Conservation (phyloP, 1,140 invertebrate genomes). For the Leptestheria dahalacensis region DNA sequence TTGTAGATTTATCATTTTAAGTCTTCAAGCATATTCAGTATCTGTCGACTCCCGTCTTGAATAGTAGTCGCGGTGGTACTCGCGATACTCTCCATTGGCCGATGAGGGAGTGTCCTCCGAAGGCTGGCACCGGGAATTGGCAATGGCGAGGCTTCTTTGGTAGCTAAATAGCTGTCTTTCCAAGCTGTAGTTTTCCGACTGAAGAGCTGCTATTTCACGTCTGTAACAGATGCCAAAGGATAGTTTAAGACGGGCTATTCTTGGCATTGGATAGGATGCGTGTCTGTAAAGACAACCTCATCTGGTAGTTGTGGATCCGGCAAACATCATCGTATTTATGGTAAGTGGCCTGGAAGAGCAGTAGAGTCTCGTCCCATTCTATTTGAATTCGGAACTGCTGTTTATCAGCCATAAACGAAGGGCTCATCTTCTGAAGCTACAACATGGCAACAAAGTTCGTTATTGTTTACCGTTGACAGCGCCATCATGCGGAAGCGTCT, state of each 20-base stretch:
- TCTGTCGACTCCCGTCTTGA: conserved; percentile 38
- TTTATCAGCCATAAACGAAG: conserved; percentile 58
- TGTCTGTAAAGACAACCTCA: conserved; percentile 48
- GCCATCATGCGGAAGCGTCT: too few relatives aligned
- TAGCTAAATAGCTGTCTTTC: conserved; percentile 75
- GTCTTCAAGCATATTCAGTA: conserved; percentile 52
- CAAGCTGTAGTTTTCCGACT: conserved; percentile 69
- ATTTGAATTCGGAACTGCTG: conserved; percentile 60
- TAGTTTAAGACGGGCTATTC: conserved; percentile 4
- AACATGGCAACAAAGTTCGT: too few relatives aligned
- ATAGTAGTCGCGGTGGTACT: background rate
- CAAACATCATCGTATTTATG: conserved; percentile 74
- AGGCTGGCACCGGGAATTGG: conserved; percentile 38
- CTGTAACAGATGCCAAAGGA: conserved; percentile 31
- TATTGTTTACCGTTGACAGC: too few relatives aligned
- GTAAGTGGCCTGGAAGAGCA: conserved; percentile 71
- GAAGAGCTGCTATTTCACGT: conserved; percentile 61
- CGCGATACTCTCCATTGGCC: conserved; percentile 29
- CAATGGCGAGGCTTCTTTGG: conserved; percentile 66
- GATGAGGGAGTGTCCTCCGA: conserved; percentile 27
- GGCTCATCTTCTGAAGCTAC: conserved; percentile 48
- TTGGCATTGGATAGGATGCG: background rate
- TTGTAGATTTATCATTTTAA: background rate
- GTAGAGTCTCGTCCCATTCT: conserved; percentile 70
- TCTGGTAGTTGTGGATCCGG: conserved; percentile 69